Evolutionary conservation across 1,140 invertebrate species (phyloP).

Genomic region (Drosophila guanche): DNA sequence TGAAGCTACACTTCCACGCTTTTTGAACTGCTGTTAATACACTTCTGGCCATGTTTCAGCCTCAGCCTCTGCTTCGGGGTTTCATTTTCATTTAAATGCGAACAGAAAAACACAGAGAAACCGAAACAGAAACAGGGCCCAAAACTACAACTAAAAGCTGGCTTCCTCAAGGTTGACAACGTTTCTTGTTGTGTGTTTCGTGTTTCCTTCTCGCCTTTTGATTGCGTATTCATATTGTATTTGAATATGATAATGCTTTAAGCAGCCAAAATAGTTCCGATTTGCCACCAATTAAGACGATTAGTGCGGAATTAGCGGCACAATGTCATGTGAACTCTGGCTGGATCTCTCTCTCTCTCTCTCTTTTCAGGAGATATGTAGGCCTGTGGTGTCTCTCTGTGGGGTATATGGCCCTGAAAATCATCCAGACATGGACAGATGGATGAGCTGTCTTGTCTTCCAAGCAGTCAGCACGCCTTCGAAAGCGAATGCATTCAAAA

Average conservation of each 20-base stretch:
- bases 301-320: constrained; percentile 65
- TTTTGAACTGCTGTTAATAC: constrained; percentile 14
- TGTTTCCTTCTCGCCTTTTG: constrained; percentile 21
- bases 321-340: constrained; percentile 60
- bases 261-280: constrained; percentile 47
- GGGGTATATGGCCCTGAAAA: constrained; percentile 44
- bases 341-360: constrained; percentile 2
- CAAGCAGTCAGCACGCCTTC: constrained; percentile 39
- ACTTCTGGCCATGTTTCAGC: constrained; percentile 33
- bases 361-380: not conserved
- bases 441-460: constrained; percentile 19
- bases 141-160: constrained; percentile 27
- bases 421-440: constrained; percentile 15
- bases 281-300: constrained; percentile 63
- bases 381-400: not conserved
- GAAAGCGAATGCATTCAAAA: constrained; percentile 62
- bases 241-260: constrained; percentile 48
- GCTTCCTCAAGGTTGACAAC: constrained; percentile 64
- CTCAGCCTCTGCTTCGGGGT: constrained; percentile 9
- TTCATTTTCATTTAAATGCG: constrained; percentile 69
- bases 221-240: constrained; percentile 46
- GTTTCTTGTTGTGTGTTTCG: constrained; percentile 20
- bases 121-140: constrained; percentile 6
- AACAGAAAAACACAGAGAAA: constrained; percentile 43
- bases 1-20: too few species aligned